Evolutionary conservation across 2,113 vertebrate species (phyloP), one percentile per base, ranked within the genome.

Genomic region (Calyptommatus sinebrachiatus): DNA sequence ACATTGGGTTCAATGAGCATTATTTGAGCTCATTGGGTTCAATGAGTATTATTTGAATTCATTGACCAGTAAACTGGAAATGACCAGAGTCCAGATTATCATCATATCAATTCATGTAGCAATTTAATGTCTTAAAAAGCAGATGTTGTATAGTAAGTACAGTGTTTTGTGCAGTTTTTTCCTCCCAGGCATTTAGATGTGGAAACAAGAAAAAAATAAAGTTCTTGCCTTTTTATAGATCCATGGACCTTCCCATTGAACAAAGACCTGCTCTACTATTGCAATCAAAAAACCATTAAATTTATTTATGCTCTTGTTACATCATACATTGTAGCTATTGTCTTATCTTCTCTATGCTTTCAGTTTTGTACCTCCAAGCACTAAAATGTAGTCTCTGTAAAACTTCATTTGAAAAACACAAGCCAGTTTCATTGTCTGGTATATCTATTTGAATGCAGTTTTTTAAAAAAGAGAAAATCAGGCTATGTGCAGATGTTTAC

Each of bases 311-410:
- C 5, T 0, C 57, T 84, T 31, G 68, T 29, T 71, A 24, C 31
- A 1, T 66, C 48, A 0, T 2, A 77, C 4, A 61, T 29, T 60
- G 50, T 76, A 73, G 1, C 80, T 78, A n/a, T 53, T 81, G 6
- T 81, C 79, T 81, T 75, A 81, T 75, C 72, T 60, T 53, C 31
- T n/a, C 41, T 67, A n/a, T n/a, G 29, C 35, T 53, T 28, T 81
- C n/a, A 24, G 35, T 60, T 62, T 20, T 10, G 3, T 65, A 16
- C 0, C 71, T 41, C 3, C 10, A 67, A 3, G 41, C 65, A 28
- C 5, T 76, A 45, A 50, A 73, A 77, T 73, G 72, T 41, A 76
- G 62, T 41, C 41, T 0, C 0, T 8, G 53, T 46, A 77, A 41
- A 70, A 82, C 66, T 73, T 80, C 1, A 29, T 26, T 62, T 8